Evolutionary conservation across 2,888 invertebrate species (phyloP), one percentile per base, ranked within the genome.

Genomic region (Chirona hameri): DNA sequence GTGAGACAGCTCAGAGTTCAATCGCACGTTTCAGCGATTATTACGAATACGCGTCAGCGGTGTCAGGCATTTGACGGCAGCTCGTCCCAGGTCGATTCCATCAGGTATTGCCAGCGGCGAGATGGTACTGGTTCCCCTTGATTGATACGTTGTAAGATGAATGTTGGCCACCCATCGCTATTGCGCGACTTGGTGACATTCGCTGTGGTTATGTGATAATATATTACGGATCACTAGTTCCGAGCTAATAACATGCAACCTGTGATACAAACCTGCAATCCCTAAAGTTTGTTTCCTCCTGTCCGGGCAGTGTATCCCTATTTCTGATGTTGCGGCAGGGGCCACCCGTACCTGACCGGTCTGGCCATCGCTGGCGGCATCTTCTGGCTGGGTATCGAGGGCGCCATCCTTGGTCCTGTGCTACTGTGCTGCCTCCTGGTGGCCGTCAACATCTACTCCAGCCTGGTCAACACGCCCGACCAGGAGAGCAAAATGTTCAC

Each of bases 301-400:
- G n/a, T n/a, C n/a, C n/a, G n/a, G n/a, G n/a, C n/a, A n/a, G n/a
- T n/a, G n/a, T 69, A 27, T 69, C 9, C 27, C 9, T 7, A 69
- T 14, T 9, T n/a, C 14, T n/a, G 65, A 4, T 14, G 65, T 86
- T 87, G 82, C 87, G 96, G 96, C 83, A 94, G 95, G 39, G 96
- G 97, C 3, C 98, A 98, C 90, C 98, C 98, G 0, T 99, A 98
- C 89, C 91, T 99, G 84, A 98, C 98, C 15, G 99, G 98, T 60
- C 90, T 99, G 82, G 96, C 99, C 3, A 97, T 99, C 87, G 98
- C 98, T 29, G 99, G 99, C 21, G 99, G 99, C 81, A 95, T 99
- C 87, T 97, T 98, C 89, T 99, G 97, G 91, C 90, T 98, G 85
- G 99, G 99, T 0, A 93, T 97, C 83, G 96, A 98, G 89, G 99